phyloP scores from a whole-genome alignment of 2,797 vertebrate genomes.

The Setipinna tenuifilis region DNA sequence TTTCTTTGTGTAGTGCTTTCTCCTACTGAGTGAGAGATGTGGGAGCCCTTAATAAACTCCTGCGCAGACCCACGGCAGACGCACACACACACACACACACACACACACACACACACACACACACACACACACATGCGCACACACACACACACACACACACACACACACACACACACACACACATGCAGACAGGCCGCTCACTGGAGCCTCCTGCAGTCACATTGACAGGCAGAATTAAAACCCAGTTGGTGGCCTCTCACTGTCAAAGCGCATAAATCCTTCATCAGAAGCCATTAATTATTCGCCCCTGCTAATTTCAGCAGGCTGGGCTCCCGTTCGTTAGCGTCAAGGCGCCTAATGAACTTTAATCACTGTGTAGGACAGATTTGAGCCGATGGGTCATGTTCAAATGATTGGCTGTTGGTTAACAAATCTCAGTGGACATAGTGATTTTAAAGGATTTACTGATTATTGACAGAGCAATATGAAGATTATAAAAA shows the following conservation, averaged over 20 bases:
- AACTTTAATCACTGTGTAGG: constrained; percentile 24
- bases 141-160: constrained; percentile 49
- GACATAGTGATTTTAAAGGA: neutral
- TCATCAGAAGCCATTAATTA: constrained; percentile 75
- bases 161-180: constrained; percentile 38
- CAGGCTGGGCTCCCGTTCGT: constrained; percentile 38
- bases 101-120: constrained; percentile 42
- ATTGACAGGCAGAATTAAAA: constrained; percentile 79
- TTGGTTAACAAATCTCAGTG: neutral
- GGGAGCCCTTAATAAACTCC: constrained; percentile 17
- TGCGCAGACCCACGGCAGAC: neutral
- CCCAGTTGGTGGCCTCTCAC: constrained; percentile 73
- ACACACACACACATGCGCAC: constrained; percentile 37
- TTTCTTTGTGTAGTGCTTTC: neutral
- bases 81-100: constrained; percentile 43
- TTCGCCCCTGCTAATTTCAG: constrained; percentile 59
- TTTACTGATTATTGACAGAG: neutral
- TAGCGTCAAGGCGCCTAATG: constrained; percentile 44
- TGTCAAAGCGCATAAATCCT: constrained; percentile 72
- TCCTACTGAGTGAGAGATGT: constrained; percentile 25
- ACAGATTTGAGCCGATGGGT: neutral
- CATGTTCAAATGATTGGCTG: neutral
- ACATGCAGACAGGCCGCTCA: constrained; percentile 54
- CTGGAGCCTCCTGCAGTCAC: constrained; percentile 64
- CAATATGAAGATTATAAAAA: neutral